These are phyloP conservation scores for Volucella inanis DNA, from an alignment of 2,888 invertebrate genomes.

Conservation along the genomic window DNA sequence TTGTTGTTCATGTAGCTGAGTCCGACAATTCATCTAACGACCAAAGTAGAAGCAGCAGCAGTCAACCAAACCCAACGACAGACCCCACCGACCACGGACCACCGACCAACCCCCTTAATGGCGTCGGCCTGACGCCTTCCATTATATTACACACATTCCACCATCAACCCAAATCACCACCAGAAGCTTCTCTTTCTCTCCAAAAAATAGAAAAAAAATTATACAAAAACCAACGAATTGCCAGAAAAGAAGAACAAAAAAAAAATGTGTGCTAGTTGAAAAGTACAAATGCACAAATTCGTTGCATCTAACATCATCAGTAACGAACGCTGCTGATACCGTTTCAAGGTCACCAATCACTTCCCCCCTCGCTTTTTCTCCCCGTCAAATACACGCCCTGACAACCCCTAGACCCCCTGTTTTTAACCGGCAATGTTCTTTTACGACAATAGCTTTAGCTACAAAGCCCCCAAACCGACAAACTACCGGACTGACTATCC, in stretches of 20 bases:
- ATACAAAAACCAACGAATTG: constrained; percentile 20
- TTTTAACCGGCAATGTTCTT: not conserved
- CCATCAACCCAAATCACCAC: constrained; percentile 56
- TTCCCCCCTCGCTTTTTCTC: not conserved
- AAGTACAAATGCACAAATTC: constrained; percentile 64
- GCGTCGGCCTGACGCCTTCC: constrained; percentile 67
- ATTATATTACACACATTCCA: constrained; percentile 48
- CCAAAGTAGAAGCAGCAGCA: constrained; percentile 35
- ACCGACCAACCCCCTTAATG: constrained; percentile 67
- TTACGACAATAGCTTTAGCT: not conserved
- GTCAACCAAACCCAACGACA: not conserved
- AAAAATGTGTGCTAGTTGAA: constrained; percentile 50
- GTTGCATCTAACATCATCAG: constrained; percentile 72
- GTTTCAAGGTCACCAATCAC: constrained; percentile 65
- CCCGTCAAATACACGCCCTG: not conserved
- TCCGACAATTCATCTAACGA: constrained; percentile 68
- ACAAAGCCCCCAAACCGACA: constrained; percentile 24
- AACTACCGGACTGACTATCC: too few relatives aligned
- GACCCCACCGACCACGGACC: not conserved
- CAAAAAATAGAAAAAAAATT: constrained; percentile 29
- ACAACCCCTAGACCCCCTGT: not conserved
- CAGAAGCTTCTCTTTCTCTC: constrained; percentile 47
- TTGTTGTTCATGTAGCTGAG: constrained; percentile 11
- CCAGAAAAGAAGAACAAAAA: constrained; percentile 19
- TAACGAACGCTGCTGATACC: constrained; percentile 61